Conservation (phyloP, 2,888 invertebrate genomes). For the Ariolimax columbianus region DNA sequence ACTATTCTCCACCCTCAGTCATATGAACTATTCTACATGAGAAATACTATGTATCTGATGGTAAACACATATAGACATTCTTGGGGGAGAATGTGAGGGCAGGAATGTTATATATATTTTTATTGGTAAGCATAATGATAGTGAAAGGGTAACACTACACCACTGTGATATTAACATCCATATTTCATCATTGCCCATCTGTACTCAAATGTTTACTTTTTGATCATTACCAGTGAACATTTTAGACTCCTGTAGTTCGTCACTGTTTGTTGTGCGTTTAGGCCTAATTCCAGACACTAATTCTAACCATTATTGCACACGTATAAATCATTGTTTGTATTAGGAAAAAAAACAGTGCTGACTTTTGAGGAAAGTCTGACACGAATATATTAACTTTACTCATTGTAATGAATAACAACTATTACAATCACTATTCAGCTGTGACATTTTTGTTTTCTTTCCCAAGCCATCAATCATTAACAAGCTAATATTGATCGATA, state of each 20-base stretch:
- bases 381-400: too few species aligned
- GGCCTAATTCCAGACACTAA: neutral
- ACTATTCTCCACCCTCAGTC: too few species aligned
- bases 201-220: neutral
- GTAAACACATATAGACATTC: neutral
- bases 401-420: too few species aligned
- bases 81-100: too few species aligned
- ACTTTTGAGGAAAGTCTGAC: too few species aligned
- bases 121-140: neutral
- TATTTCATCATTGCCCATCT: neutral
- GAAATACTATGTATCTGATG: neutral
- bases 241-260: neutral
- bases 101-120: neutral
- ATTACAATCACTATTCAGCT: too few species aligned
- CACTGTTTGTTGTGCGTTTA: neutral
- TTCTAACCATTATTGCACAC: neutral
- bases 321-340: neutral
- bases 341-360: too few species aligned
- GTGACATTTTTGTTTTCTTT: too few species aligned
- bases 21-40: too few species aligned
- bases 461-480: too few species aligned
- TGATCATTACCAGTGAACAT: neutral
- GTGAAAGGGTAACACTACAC: conserved; percentile 26
- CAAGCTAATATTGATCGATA: too few species aligned
- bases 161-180: conserved; percentile 34